Evolutionary conservation across 2,113 vertebrate genomes (phyloP).

Genomic region (Copsychus sechellarum): DNA sequence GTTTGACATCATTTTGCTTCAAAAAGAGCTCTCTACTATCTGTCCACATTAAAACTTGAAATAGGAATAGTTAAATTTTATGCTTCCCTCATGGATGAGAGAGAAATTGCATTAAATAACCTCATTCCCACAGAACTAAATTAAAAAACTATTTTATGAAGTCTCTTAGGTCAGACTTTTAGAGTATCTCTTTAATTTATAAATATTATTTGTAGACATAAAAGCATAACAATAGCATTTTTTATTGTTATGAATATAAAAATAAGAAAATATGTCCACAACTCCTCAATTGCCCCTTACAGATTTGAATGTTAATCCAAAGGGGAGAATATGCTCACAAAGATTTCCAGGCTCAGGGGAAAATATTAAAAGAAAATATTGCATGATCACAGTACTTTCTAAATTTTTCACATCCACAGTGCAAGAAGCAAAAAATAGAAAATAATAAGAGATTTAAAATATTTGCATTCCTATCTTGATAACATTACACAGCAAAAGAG

Average conservation of each 20-base stretch:
- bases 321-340: background rate
- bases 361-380: background rate
- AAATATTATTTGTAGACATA: background rate
- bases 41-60: background rate
- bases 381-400: background rate
- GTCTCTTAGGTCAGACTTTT: background rate
- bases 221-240: background rate
- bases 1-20: background rate
- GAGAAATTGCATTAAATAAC: background rate
- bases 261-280: background rate
- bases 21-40: background rate
- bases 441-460: background rate
- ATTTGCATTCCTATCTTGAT: background rate
- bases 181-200: background rate
- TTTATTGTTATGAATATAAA: background rate
- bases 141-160: background rate
- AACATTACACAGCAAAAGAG: background rate
- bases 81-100: background rate
- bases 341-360: background rate
- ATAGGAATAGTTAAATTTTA: background rate
- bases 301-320: background rate
- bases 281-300: background rate
- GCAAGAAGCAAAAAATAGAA: background rate
- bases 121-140: fast-evolving
- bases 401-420: background rate